Evolutionary conservation across 2,888 invertebrate genomes (phyloP).

Genomic region (Metalampra italica): DNA sequence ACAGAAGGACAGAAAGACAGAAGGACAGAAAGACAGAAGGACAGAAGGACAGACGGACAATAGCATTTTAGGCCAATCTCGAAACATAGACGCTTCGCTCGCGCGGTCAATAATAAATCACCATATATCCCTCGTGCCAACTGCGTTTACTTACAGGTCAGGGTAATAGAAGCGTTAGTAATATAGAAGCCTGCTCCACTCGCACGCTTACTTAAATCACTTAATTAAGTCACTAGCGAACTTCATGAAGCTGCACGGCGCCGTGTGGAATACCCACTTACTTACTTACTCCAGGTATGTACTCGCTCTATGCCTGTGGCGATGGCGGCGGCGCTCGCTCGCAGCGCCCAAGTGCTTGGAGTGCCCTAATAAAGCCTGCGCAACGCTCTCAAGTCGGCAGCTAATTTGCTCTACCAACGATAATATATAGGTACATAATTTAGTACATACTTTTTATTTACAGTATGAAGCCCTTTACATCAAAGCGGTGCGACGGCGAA

Average conservation of each 20-base stretch:
- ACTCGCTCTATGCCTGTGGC: neutral
- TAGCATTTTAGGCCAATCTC: too few relatives aligned
- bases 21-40: too few relatives aligned
- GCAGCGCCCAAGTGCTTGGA: conserved; percentile 9
- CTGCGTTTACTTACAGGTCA: too few relatives aligned
- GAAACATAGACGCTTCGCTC: too few relatives aligned
- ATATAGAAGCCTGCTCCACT: neutral
- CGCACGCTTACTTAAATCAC: conserved; percentile 16
- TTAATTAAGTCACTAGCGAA: conserved; percentile 33
- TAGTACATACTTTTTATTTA: conserved; percentile 6
- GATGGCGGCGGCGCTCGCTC: neutral
- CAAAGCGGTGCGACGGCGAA: too few relatives aligned
- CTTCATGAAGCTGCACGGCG: neutral
- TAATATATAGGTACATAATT: too few relatives aligned
- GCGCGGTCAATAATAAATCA: too few relatives aligned
- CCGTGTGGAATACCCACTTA: conserved; percentile 1
- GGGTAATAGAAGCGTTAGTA: too few relatives aligned
- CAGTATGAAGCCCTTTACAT: too few relatives aligned
- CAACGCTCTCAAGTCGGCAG: conserved; percentile 30
- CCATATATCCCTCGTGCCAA: too few relatives aligned
- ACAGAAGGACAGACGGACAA: too few relatives aligned
- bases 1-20: too few relatives aligned
- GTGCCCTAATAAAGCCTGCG: conserved; percentile 35
- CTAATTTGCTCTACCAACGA: conserved; percentile 34
- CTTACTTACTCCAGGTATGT: neutral